Evolutionary conservation across 2,797 vertebrate species (phyloP).

Genomic region (Macropus fuliginosus): DNA sequence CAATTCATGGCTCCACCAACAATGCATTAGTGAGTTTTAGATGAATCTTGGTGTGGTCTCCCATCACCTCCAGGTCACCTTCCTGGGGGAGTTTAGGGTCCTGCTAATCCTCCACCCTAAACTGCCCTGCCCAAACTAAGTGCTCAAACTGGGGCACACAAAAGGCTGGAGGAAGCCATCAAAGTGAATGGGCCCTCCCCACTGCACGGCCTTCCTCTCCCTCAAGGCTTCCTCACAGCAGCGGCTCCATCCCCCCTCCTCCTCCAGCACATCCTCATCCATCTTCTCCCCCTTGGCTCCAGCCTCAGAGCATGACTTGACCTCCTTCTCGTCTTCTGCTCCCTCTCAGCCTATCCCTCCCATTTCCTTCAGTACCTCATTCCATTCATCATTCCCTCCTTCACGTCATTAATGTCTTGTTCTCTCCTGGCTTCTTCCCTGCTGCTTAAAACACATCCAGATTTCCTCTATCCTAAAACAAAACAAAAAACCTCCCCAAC

Average conservation of each 20-base stretch:
- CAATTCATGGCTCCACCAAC: too few species aligned
- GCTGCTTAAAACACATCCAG: neutral
- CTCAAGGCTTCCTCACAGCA: neutral
- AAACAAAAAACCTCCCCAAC: neutral
- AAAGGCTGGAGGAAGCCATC: neutral
- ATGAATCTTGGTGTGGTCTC: too few species aligned
- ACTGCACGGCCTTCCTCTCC: too few species aligned
- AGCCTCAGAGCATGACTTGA: neutral
- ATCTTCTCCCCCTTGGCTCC: neutral
- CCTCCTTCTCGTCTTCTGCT: neutral
- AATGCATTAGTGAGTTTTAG: too few species aligned
- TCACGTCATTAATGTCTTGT: neutral
- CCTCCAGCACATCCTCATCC: neutral
- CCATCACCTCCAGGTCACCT: neutral
- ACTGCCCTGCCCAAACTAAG: neutral
- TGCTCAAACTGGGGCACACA: neutral
- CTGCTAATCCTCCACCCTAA: too few species aligned
- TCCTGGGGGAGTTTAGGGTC: neutral
- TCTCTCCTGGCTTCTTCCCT: neutral
- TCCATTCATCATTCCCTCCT: neutral
- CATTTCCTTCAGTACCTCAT: neutral
- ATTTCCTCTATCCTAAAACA: neutral
- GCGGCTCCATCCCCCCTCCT: too few species aligned
- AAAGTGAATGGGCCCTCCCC: neutral
- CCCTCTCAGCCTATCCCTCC: neutral